Evolutionary conservation across 2,888 invertebrate species (phyloP).

Genomic region (Eilema griseolum): DNA sequence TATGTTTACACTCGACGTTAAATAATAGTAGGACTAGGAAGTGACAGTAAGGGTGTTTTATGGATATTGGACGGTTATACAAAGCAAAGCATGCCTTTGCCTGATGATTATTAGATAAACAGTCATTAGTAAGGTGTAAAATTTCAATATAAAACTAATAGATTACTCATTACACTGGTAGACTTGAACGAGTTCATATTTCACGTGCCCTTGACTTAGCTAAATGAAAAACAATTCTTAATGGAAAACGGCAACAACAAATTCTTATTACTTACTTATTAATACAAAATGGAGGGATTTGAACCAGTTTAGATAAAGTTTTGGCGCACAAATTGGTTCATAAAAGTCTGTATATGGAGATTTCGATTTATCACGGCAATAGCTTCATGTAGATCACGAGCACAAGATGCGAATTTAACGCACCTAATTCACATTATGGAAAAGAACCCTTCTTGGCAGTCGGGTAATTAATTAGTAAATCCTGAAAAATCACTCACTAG

Average conservation of each 20-base stretch:
- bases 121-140: constrained; percentile 31
- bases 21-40: constrained; percentile 24
- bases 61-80: constrained; percentile 37
- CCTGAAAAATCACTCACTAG: background rate
- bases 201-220: constrained; percentile 61
- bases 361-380: background rate
- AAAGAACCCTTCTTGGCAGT: no score
- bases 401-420: background rate
- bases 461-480: constrained; percentile 38
- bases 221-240: no score
- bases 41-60: constrained; percentile 36
- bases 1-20: constrained; percentile 34
- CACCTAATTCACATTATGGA: constrained; percentile 26
- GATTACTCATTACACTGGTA: constrained; percentile 55
- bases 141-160: constrained; percentile 28
- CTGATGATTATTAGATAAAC: constrained; percentile 53
- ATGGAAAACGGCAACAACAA: constrained; percentile 34
- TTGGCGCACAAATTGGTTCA: background rate
- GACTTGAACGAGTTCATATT: constrained; percentile 55
- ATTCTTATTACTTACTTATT: constrained; percentile 10
- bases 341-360: background rate
- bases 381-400: background rate
- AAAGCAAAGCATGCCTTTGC: constrained; percentile 27
- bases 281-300: background rate
- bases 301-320: background rate